Percentiles rank a stretch among this genome's conserved stretches.
phyloP scores from a whole-genome alignment of 2,113 vertebrate genomes.

The Gambusia affinis region DNA sequence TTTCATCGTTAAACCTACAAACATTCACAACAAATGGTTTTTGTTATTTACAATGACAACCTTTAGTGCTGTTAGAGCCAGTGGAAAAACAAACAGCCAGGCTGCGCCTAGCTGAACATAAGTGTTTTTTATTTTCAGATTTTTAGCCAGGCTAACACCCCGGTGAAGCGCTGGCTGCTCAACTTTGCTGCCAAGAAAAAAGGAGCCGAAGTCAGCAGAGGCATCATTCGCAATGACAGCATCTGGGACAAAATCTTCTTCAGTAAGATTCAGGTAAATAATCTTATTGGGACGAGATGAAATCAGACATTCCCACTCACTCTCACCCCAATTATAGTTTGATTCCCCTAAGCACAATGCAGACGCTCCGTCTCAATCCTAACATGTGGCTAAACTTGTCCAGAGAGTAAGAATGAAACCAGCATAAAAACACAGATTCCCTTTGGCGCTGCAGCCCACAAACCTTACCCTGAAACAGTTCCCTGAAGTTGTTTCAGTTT shows the following conservation, averaged over 20 bases:
- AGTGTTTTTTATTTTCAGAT: conserved; percentile 77
- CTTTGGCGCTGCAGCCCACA: background rate
- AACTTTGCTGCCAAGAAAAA: conserved; percentile 96
- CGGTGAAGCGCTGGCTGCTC: conserved; percentile 91
- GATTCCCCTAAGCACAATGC: background rate
- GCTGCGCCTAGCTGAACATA: background rate
- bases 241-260: conserved; percentile 97
- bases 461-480: background rate
- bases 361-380: background rate
- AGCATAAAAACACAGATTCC: background rate
- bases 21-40: too few relatives aligned
- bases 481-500: background rate
- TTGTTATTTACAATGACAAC: too few relatives aligned
- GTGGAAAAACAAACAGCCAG: background rate
- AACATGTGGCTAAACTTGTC: background rate
- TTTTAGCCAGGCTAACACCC: conserved; percentile 92
- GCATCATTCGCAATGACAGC: conserved; percentile 92
- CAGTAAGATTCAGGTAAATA: conserved; percentile 90
- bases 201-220: conserved; percentile 90
- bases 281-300: too few relatives aligned
- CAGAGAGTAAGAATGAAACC: background rate
- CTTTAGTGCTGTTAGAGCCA: background rate
- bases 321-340: background rate
- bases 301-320: too few relatives aligned
- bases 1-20: too few relatives aligned